These are phyloP conservation scores for Oppia nitens DNA, from an alignment of 1,140 invertebrate species.

Conservation along the genomic window DNA sequence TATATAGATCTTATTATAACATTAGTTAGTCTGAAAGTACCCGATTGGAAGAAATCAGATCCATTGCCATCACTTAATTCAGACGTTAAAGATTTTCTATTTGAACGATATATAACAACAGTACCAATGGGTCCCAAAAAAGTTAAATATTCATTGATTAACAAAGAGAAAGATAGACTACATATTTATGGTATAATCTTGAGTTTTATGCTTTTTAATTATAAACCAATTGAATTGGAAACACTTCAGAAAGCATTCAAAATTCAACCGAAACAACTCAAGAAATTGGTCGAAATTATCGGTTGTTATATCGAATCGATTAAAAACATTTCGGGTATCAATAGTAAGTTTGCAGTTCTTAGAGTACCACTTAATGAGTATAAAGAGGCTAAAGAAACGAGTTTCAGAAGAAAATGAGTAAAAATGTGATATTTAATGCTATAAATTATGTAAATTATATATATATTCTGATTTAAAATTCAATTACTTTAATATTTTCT, in stretches of 20 bases:
- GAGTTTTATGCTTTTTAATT: constrained; percentile 5
- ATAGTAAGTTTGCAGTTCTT: not conserved
- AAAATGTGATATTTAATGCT: too few relatives aligned
- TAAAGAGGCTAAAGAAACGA: not conserved
- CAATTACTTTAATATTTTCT: too few relatives aligned
- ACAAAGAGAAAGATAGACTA: constrained; percentile 6
- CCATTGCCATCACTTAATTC: constrained; percentile 2
- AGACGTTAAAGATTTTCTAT: constrained; percentile 5
- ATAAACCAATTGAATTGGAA: constrained; percentile 8
- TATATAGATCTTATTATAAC: constrained; percentile 9
- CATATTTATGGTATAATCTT: constrained; percentile 2
- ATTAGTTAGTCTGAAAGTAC: not conserved
- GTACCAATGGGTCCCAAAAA: not conserved
- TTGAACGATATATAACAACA: constrained; percentile 9
- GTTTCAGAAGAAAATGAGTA: too few relatives aligned
- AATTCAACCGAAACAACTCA: not conserved
- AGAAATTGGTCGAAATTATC: constrained; percentile 5
- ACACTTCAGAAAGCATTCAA: not conserved
- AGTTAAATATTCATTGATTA: not conserved
- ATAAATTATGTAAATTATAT: too few relatives aligned
- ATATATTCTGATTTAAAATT: too few relatives aligned
- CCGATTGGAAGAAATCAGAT: constrained; percentile 1
- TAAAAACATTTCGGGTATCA: not conserved
- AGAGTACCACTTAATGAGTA: constrained; percentile 5
- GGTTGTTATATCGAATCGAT: constrained; percentile 10